Evolutionary conservation across 2,113 vertebrate genomes (phyloP), one percentile per base, ranked within the genome.

Genomic region (Mobula birostris): DNA sequence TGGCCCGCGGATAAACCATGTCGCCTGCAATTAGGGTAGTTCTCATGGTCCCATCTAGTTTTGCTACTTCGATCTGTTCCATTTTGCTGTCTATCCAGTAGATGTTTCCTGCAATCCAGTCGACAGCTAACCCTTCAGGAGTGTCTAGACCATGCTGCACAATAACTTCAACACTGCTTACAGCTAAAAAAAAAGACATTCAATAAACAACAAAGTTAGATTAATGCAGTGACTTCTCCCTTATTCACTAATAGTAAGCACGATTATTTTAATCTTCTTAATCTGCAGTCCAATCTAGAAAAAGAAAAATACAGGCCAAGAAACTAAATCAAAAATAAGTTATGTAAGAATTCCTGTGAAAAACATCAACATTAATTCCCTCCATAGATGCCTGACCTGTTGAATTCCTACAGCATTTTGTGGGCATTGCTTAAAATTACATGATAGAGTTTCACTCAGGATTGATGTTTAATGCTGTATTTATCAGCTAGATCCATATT

Each of bases 61-160:
- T 98, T 83, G 99, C 99, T 72, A 99, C 99, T 96, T 99, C 99
- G 0, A 99, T 99, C 96, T 99, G 99, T 95, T 99, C 99, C 97
- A 99, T 96, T 94, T 99, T 99, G 96, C 99, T 99, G 96, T 99
- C 99, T 94, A 99, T 99, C 99, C 99, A 99, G 95, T 99, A 99
- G 32, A 99, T 97, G 95, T 99, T 99, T 94, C 97, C 98, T 36
- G 98, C 98, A 94, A 99, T 98, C 99, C 99, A 99, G 94, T 99
- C 99, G 24, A 99, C 98, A 0, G 99, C 98, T 94, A 99, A 96
- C 63, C 99, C 99, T 96, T 99, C 99, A 7, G 99, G 99, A 8
- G 99, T 99, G 77, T 99, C 99, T 95, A 99, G 95, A 4, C 99
- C 99, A 8, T 99, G 98, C 61, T 99, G 98, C 74, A 99, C 98